Evolutionary conservation across 2,888 invertebrate species (phyloP).

Genomic region (Diabrotica balteata): DNA sequence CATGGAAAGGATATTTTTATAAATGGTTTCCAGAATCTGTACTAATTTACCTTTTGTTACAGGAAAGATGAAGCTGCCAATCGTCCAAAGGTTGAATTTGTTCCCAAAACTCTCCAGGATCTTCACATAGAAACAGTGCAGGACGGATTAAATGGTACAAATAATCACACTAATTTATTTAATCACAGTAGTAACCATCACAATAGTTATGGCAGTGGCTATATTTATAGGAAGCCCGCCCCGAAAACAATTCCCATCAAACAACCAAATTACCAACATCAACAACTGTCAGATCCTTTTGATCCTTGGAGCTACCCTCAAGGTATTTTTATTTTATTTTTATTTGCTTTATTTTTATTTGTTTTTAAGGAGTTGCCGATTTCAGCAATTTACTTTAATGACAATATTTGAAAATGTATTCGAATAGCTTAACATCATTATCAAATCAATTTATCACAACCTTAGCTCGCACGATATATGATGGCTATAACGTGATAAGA

Average conservation of each 20-base stretch:
- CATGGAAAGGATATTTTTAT: too few relatives aligned
- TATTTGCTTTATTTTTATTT: background rate
- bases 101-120: slow-evolving; percentile 89
- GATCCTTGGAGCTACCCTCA: slow-evolving; percentile 69
- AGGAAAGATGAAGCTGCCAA: slow-evolving; percentile 89
- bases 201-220: slow-evolving; percentile 42
- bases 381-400: background rate
- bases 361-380: slow-evolving; percentile 33
- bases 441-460: too few relatives aligned
- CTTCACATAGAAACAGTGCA: slow-evolving; percentile 79
- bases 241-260: slow-evolving; percentile 51
- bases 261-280: slow-evolving; percentile 53
- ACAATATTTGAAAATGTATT: background rate
- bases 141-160: slow-evolving; percentile 73
- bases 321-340: slow-evolving; percentile 60
- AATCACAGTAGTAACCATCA: slow-evolving; percentile 43
- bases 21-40: too few relatives aligned
- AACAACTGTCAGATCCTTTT: slow-evolving; percentile 60
- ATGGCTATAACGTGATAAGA: too few relatives aligned
- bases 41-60: slow-evolving; percentile 42
- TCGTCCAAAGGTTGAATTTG: slow-evolving; percentile 89
- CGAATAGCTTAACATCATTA: too few relatives aligned
- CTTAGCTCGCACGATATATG: too few relatives aligned
- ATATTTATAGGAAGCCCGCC: slow-evolving; percentile 50
- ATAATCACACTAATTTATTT: slow-evolving; percentile 43